Evolutionary conservation across 2,888 invertebrate genomes (phyloP).

Genomic region (Zygaena filipendulae): DNA sequence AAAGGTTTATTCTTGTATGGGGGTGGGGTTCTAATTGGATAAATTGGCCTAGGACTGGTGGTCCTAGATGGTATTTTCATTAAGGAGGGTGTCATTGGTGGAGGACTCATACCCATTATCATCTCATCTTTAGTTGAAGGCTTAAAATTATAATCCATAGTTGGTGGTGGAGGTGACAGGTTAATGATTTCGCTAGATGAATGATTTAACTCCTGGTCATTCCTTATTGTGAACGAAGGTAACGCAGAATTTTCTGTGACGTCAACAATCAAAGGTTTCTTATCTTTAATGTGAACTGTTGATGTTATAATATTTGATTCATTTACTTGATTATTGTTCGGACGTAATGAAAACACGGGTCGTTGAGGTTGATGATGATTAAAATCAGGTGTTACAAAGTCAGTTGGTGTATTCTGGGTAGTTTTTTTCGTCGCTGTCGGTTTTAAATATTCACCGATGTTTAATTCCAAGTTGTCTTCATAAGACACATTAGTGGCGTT

Average conservation of each 20-base stretch:
- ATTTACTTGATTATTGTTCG: conserved; percentile 32
- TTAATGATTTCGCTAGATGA: conserved; percentile 53
- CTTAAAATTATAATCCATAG: conserved; percentile 48
- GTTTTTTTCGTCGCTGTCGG: conserved; percentile 24
- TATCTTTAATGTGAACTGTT: conserved; percentile 51
- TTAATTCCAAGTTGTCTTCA: conserved; percentile 50
- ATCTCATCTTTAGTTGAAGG: conserved; percentile 53
- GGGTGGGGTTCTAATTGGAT: conserved; percentile 39
- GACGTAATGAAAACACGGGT: conserved; percentile 26
- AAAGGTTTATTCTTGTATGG: conserved; percentile 44
- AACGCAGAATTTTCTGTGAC: conserved; percentile 34
- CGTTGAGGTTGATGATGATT: conserved; percentile 24
- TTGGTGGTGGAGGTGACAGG: conserved; percentile 61
- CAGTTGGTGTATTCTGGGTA: conserved; percentile 21
- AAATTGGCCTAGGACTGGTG: conserved; percentile 36
- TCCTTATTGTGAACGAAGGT: conserved; percentile 39
- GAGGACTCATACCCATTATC: conserved; percentile 69
- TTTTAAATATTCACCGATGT: conserved; percentile 53
- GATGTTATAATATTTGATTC: conserved; percentile 58
- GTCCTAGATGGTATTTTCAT: conserved; percentile 33
- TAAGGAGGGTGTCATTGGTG: conserved; percentile 37
- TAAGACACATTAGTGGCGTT: conserved; percentile 46
- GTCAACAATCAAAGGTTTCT: conserved; percentile 51
- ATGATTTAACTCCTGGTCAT: conserved; percentile 31
- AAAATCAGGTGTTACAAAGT: neutral